Conservation (phyloP, 2,113 vertebrate species). For the Misgurnus mizolepis region DNA sequence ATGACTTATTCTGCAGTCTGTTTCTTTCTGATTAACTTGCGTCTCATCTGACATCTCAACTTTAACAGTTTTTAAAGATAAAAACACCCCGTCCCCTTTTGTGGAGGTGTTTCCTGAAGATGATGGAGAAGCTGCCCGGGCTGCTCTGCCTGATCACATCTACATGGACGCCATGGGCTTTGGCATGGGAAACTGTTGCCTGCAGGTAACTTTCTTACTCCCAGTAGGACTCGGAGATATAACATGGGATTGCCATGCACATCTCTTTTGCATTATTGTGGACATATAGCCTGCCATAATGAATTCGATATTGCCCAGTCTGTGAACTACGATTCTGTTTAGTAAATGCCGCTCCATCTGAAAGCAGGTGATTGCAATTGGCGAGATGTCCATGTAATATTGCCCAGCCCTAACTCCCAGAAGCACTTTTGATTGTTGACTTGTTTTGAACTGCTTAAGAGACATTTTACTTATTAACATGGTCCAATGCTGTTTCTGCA, state of each 20-base stretch:
- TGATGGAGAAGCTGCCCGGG: constrained; percentile 83
- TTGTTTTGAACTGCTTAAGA: not conserved
- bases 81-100: constrained; percentile 86
- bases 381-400: too few relatives aligned
- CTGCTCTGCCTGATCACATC: constrained; percentile 86
- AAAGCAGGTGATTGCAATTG: too few relatives aligned
- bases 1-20: not conserved
- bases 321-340: too few relatives aligned
- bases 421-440: not conserved
- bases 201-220: constrained; percentile 81
- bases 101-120: constrained; percentile 87
- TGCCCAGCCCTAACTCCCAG: not conserved
- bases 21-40: not conserved
- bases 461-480: not conserved
- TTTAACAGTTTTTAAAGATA: constrained; percentile 90
- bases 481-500: constrained; percentile 63
- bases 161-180: constrained; percentile 99
- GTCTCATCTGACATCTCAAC: not conserved
- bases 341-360: too few relatives aligned
- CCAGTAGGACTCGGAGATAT: too few relatives aligned
- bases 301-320: too few relatives aligned
- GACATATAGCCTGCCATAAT: too few relatives aligned
- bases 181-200: constrained; percentile 98
- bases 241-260: too few relatives aligned
- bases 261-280: too few relatives aligned